Evolutionary conservation across 2,888 invertebrate species (phyloP), one percentile per base, ranked within the genome.

Genomic region (Tipula unca): DNA sequence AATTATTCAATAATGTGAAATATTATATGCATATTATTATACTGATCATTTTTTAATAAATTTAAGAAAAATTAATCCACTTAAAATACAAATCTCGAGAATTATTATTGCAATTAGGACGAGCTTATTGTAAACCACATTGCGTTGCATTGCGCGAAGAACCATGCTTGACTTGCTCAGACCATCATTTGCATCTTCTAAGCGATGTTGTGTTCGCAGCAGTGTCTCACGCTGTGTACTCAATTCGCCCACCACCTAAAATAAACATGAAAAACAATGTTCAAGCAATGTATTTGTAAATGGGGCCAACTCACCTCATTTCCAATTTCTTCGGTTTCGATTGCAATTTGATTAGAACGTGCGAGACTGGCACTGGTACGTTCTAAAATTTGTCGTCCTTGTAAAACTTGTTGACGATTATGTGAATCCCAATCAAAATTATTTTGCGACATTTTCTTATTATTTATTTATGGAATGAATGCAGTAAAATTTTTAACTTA

Each of bases 321-420:
- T 5, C 96, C 96, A 87, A 96, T 93, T 88, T 93, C 93, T 90
- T 97, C 97, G 0, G 96, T 96, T 91, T 97, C 96, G 2, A 94
- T 92, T 0, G 96, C 95, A 84, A 96, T 92, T 88, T 93, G 93
- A 87, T 95, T 94, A 0, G 96, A 95, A 86, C 96, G 92, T 0
- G 93, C 92, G 10, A 95, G 91, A 87, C 94, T 94, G 86, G 93
- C 92, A 0, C 93, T 92, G 0, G 95, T 93, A 85, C 94, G 90
- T 88, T 93, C 93, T 84, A 94, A 88, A 14, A 92, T 91, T 85
- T 91, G 91, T 86, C 92, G 90, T 3, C 94, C 93, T 87, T 93
- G 93, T 2, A 92, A 87, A 8, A 93, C 91, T 5, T 93, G 91
- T 87, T 92, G 93, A 35, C 94, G 91, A 87, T 94, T 93, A 48